A percentile compares a stretch with the other conserved stretches of the same genome.
Evolutionary conservation across 2,113 vertebrate species (phyloP).

Genomic region (Vireo altiloquus): DNA sequence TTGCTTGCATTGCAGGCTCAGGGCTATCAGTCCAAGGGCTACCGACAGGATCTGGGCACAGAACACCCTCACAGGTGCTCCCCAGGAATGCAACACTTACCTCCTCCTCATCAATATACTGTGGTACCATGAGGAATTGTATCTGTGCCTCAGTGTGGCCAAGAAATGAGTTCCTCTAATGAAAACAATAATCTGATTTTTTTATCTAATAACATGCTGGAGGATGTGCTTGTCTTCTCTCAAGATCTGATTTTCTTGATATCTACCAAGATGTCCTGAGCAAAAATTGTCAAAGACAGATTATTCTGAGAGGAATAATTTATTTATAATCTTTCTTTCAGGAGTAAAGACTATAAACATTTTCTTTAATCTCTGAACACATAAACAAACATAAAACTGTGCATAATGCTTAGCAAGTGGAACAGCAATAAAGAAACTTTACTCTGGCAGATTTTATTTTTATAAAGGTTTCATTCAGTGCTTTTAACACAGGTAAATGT

Average conservation of each 20-base stretch:
- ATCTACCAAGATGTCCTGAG: neutral
- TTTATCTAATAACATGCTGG: neutral
- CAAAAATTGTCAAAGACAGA: neutral
- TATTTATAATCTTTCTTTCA: neutral
- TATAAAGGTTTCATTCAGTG: neutral
- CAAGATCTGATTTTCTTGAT: neutral
- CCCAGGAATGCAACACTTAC: neutral
- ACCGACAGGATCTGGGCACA: neutral
- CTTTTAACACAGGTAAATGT: neutral
- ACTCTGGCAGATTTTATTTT: neutral
- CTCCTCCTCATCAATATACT: neutral
- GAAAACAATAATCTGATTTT: neutral
- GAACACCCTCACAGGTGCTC: neutral
- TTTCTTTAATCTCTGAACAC: neutral
- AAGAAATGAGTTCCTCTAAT: neutral
- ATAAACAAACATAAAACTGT: neutral
- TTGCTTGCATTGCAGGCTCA: neutral
- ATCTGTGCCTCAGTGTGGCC: neutral
- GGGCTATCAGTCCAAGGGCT: neutral
- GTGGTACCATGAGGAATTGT: neutral
- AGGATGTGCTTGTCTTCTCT: neutral
- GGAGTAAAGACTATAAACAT: neutral
- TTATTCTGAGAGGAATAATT: neutral
- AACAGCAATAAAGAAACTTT: neutral
- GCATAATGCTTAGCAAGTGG: neutral